A percentile compares a stretch with the other conserved stretches of the same genome.
phyloP scores from a whole-genome alignment of 2,888 invertebrate species.

The Pherbina coryleti region DNA sequence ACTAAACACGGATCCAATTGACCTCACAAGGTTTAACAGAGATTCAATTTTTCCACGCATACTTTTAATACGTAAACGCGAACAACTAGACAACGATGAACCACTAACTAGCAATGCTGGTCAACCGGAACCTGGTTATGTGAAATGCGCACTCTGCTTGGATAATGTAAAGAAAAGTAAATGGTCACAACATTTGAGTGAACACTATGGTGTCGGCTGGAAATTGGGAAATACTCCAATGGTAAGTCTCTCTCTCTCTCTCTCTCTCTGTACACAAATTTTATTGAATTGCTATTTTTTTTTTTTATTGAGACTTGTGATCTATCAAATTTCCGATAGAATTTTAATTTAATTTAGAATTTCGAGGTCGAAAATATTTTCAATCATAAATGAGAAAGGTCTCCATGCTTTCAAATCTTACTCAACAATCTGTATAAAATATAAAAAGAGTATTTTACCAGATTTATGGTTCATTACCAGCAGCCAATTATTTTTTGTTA shows the following conservation, averaged over 20 bases:
- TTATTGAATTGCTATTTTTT: neutral
- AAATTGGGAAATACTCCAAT: constrained; percentile 50
- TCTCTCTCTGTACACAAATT: neutral
- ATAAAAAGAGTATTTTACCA: too few relatives aligned
- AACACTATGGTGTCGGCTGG: constrained; percentile 68
- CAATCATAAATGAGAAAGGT: too few relatives aligned
- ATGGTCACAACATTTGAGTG: constrained; percentile 58
- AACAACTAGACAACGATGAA: constrained; percentile 57
- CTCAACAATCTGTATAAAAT: too few relatives aligned
- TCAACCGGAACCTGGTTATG: constrained; percentile 40
- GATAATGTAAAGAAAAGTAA: constrained; percentile 42
- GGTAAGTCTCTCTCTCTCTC: constrained; percentile 50
- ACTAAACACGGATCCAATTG: too few relatives aligned
- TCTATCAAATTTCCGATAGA: too few relatives aligned
- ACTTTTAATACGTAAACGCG: constrained; percentile 59
- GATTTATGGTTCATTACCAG: too few relatives aligned
- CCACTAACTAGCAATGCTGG: constrained; percentile 45
- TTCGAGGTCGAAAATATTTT: too few relatives aligned
- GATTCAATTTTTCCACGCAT: constrained; percentile 57
- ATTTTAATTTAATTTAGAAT: too few relatives aligned
- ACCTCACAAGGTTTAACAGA: too few relatives aligned
- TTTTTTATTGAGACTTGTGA: neutral
- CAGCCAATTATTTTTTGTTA: too few relatives aligned
- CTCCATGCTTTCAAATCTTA: too few relatives aligned
- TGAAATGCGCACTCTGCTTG: constrained; percentile 65